These are phyloP conservation scores for Octomys mimax DNA, from an alignment of 2,797 vertebrate genomes.

Conservation along the genomic window DNA sequence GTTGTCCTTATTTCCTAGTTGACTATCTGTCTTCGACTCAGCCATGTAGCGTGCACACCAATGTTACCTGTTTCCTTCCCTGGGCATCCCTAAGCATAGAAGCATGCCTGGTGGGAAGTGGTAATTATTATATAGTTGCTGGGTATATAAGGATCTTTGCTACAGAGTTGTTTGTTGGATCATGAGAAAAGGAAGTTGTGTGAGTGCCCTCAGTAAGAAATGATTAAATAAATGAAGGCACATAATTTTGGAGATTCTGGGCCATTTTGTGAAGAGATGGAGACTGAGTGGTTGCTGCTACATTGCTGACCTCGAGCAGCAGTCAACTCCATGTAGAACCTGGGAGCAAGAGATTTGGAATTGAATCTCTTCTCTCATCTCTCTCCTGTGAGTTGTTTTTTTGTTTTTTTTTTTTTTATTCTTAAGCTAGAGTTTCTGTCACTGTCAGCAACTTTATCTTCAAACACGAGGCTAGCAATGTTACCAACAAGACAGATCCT, in stretches of 20 bases:
- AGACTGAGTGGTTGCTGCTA: too few species aligned
- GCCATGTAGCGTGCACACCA: neutral
- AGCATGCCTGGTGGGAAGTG: neutral
- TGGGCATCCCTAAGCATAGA: neutral
- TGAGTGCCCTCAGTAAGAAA: neutral
- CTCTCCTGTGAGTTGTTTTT: too few species aligned
- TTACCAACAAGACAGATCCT: too few species aligned
- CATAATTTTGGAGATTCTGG: neutral
- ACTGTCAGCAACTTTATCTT: too few species aligned
- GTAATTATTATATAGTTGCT: slow-evolving; percentile 30
- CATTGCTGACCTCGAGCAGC: too few species aligned
- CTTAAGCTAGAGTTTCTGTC: too few species aligned
- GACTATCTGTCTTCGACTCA: neutral
- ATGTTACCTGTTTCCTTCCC: neutral
- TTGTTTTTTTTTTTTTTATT: too few species aligned
- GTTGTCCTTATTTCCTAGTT: neutral
- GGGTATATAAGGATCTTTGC: neutral
- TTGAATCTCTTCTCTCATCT: too few species aligned
- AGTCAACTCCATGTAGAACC: too few species aligned
- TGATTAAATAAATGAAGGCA: neutral
- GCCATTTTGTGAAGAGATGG: too few species aligned
- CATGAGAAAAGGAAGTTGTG: neutral
- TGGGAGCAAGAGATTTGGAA: too few species aligned
- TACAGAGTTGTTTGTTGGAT: neutral
- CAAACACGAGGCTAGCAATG: too few species aligned